Base-by-base conservation (phyloP, 2,797 vertebrate species). In the Phrynocephalus vlangalii region DNA sequence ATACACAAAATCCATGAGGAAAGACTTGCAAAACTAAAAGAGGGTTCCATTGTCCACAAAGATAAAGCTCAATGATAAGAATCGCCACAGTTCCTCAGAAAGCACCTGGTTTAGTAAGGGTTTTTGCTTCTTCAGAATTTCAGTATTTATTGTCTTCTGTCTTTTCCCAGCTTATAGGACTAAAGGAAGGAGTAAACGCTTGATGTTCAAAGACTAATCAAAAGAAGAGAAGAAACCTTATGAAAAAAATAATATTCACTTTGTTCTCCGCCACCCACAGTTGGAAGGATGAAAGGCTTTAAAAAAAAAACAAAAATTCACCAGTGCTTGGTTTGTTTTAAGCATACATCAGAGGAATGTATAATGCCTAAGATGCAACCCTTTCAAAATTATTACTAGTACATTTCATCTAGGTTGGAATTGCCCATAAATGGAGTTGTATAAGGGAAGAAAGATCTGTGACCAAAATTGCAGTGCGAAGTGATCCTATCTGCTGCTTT, bases 141-240 rank as follows among this genome's bases (percentile, higher is more conserved):
- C 70, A 68, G 89, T 88, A 89, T 85, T 28, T 67, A 70, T 71
- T 48, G 56, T 67, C 85, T 79, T 11, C 44, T 89, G 83, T 90
- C 79, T 89, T 30, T 50, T 92, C 84, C 24, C 70, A 71, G 73
- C 18, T 81, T 85, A 85, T 89, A 91, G 81, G 77, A 85, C 86
- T 93, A 92, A 93, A 91, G 79, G 18, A 91, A 94, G 87, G 90
- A 86, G 86, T 24, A 92, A 92, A 89, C 86, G 60, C 66, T 87
- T 87, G 83, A 87, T 22, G 60, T 92, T 93, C 94, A 93, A 94
- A 91, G 90, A 88, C 67, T 71, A 92, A 92, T 94, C 84, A 94
- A 90, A 95, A 92, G 91, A 79, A 92, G 89, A 89, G 60, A n/a
- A 91, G 93, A 91, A 81, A 7, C 80, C 88, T 85, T 78, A 20